phyloP scores from a whole-genome alignment of 2,113 vertebrate genomes.

The Oncorhynchus mykiss region DNA sequence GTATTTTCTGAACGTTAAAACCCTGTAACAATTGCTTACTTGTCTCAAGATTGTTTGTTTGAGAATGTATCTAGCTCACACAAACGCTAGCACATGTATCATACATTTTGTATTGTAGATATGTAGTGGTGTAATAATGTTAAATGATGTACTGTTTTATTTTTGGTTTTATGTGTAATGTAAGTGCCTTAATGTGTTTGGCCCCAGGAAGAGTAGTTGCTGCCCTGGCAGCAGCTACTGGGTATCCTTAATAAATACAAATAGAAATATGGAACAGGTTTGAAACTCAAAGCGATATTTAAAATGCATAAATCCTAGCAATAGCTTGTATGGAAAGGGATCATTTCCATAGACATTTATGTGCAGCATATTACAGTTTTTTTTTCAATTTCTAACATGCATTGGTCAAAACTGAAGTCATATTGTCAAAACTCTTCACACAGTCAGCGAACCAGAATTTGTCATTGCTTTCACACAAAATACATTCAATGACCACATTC shows the following conservation, averaged over 20 bases:
- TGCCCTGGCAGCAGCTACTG: no score
- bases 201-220: neutral
- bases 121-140: no score
- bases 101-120: no score
- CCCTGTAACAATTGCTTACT: constrained; percentile 17
- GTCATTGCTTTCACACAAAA: no score
- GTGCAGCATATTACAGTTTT: constrained; percentile 51
- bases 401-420: no score
- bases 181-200: constrained; percentile 12
- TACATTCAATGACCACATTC: no score
- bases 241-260: no score
- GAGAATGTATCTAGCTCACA: constrained; percentile 23
- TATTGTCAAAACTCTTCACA: no score
- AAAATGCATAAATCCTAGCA: constrained; percentile 56
- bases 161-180: neutral
- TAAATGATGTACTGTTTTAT: no score
- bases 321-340: constrained; percentile 53
- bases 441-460: no score
- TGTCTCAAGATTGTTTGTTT: constrained; percentile 34
- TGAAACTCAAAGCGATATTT: constrained; percentile 36
- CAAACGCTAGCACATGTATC: no score
- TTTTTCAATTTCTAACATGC: neutral
- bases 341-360: constrained; percentile 47
- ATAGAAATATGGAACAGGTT: constrained; percentile 52
- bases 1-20: constrained; percentile 24